Evolutionary conservation across 2,888 invertebrate species (phyloP), one percentile per base, ranked within the genome.

Genomic region (Rhaphigaster nebulosa): DNA sequence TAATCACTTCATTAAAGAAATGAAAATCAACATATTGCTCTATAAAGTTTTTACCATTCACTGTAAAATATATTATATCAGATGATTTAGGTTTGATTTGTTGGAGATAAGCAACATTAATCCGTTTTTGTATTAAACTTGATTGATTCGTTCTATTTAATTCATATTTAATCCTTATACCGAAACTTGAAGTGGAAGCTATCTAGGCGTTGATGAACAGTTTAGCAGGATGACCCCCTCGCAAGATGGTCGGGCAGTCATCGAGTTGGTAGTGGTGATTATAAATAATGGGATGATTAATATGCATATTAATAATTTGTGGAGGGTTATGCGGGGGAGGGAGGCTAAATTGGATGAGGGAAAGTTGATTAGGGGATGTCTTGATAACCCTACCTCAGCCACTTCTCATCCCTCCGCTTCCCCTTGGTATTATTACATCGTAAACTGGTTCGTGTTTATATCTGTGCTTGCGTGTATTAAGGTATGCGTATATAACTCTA

Each of bases 351-450:
- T 84, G 84, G 84, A 84, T 84, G 84, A 84, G 84, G 84, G 84
- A 84, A 84, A 84, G 84, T 84, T 84, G 84, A 84, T 84, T 84
- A 84, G 84, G 41, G 84, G 84, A 84, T 84, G 84, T 84, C 84
- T 50, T 45, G 84, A 45, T 50, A 84, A 50, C 84, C 45, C 45
- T 18, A 84, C 84, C 84, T 45, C 80, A 12, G 0, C 84, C 84
- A 26, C 26, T 13, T 45, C 84, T 45, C 41, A 38, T 10, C 38
- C 20, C 38, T 76, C 20, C 20, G 6, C 34, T 20, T 4, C 23
- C 15, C 29, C 15, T 0, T 10, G 70, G 70, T 34, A 38, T 20
- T 20, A 76, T 76, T 38, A 76, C 34, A 0, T 38, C 70, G 8
- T 76, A 76, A 76, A 38, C 34, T 38, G 29, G 34, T 76, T 76